Conservation (phyloP, 2,888 invertebrate genomes). For the Chymomyza caudatula region DNA sequence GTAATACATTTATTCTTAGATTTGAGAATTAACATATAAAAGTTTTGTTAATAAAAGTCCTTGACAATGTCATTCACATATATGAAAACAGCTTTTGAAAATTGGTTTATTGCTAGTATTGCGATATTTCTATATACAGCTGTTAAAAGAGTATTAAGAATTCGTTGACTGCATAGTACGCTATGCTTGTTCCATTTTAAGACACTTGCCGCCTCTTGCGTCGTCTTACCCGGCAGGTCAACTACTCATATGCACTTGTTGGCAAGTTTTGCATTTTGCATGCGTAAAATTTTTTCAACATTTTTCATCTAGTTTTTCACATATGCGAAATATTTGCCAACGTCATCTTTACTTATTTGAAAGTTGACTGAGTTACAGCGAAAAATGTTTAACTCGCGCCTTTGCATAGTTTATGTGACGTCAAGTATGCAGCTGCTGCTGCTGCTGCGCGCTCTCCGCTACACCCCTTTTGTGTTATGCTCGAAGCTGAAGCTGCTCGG, state of each 20-base stretch:
- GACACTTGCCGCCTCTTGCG: background rate
- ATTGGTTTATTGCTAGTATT: no score
- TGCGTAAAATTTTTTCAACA: background rate
- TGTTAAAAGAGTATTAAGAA: no score
- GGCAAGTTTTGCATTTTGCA: background rate
- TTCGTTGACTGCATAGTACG: no score
- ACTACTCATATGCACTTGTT: background rate
- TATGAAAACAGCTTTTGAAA: no score
- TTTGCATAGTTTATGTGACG: slow-evolving; percentile 32
- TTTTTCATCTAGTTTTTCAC: background rate
- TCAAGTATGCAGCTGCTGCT: slow-evolving; percentile 11
- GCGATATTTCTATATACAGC: no score
- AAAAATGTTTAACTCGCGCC: slow-evolving; percentile 9
- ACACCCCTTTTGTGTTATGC: background rate
- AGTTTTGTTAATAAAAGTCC: no score
- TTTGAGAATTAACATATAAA: no score
- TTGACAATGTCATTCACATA: no score
- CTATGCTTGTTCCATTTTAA: background rate
- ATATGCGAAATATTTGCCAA: slow-evolving; percentile 18
- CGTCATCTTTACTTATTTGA: slow-evolving; percentile 9
- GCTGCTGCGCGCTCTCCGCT: slow-evolving; percentile 21
- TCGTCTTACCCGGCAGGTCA: background rate
- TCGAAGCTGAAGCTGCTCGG: background rate
- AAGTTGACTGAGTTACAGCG: slow-evolving; percentile 17
- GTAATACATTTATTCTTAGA: no score